These are phyloP conservation scores for Drosophila meridionalis DNA, from an alignment of 2,888 invertebrate genomes.

Conservation along the genomic window DNA sequence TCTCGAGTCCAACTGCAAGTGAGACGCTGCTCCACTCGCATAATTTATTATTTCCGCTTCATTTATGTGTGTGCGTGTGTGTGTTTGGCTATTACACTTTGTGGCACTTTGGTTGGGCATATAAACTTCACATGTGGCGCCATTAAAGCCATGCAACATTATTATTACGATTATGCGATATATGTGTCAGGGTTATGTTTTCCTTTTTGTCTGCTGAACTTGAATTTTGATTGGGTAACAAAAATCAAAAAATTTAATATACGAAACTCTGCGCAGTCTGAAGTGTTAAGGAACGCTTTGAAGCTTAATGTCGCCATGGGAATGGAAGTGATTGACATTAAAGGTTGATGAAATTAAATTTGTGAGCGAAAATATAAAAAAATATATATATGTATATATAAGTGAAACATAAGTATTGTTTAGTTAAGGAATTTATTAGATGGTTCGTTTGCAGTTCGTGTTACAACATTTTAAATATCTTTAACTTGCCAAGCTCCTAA, in stretches of 20 bases:
- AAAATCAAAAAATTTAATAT: neutral
- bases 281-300: neutral
- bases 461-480: too few relatives aligned
- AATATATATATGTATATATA: too few relatives aligned
- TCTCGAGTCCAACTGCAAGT: conserved; percentile 42
- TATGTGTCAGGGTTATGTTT: conserved; percentile 52
- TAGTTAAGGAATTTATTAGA: too few relatives aligned
- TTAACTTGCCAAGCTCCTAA: too few relatives aligned
- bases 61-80: conserved; percentile 43
- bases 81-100: conserved; percentile 66
- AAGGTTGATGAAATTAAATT: too few relatives aligned
- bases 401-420: too few relatives aligned
- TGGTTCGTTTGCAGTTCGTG: too few relatives aligned
- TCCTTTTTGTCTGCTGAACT: conserved; percentile 25
- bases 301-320: neutral
- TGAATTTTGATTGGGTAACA: conserved; percentile 22
- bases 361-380: too few relatives aligned
- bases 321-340: too few relatives aligned
- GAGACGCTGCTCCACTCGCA: conserved; percentile 47
- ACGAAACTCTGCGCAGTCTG: neutral
- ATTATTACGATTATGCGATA: conserved; percentile 69
- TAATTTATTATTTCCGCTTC: conserved; percentile 76
- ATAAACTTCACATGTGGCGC: conserved; percentile 55
- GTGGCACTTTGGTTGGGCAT: conserved; percentile 46
- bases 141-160: conserved; percentile 70